phyloP scores from a whole-genome alignment of 2,888 invertebrate species.

The Scaptomyza tumidula region DNA sequence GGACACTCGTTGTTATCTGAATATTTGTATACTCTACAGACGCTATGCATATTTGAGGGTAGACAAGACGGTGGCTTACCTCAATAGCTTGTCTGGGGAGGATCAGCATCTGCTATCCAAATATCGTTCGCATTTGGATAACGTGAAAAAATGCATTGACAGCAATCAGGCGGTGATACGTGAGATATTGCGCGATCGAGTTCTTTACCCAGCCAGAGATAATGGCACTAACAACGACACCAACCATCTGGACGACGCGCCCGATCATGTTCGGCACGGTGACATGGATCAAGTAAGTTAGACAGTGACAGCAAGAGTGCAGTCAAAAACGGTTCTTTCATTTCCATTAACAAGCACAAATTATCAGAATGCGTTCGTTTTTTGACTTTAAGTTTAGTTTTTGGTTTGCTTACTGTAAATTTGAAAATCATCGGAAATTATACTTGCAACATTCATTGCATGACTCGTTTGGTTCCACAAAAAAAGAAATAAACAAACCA shows the following conservation, averaged over 20 bases:
- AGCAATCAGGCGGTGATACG: conserved; percentile 85
- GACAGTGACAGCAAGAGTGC: background rate
- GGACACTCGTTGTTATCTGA: conserved; percentile 16
- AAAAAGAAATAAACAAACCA: background rate
- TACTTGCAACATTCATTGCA: background rate
- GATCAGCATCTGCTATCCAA: conserved; percentile 91
- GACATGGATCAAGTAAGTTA: conserved; percentile 83
- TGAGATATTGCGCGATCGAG: conserved; percentile 87
- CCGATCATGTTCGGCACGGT: conserved; percentile 77
- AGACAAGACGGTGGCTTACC: conserved; percentile 90
- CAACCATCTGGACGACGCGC: conserved; percentile 50
- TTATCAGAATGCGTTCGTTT: background rate
- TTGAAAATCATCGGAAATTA: background rate
- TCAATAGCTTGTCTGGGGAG: conserved; percentile 89
- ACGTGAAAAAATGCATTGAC: conserved; percentile 91
- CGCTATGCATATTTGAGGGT: conserved; percentile 91
- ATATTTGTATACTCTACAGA: conserved; percentile 85
- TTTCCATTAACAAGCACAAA: background rate
- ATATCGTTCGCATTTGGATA: conserved; percentile 90
- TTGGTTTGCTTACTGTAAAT: background rate
- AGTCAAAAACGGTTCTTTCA: background rate
- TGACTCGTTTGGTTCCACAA: background rate
- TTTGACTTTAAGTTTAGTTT: background rate
- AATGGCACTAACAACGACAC: conserved; percentile 7
- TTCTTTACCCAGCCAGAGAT: conserved; percentile 84